A percentile compares a stretch with the other conserved stretches of the same genome.
Evolutionary conservation across 2,113 vertebrate genomes (phyloP).

Genomic region (Microcebus jonahi): DNA sequence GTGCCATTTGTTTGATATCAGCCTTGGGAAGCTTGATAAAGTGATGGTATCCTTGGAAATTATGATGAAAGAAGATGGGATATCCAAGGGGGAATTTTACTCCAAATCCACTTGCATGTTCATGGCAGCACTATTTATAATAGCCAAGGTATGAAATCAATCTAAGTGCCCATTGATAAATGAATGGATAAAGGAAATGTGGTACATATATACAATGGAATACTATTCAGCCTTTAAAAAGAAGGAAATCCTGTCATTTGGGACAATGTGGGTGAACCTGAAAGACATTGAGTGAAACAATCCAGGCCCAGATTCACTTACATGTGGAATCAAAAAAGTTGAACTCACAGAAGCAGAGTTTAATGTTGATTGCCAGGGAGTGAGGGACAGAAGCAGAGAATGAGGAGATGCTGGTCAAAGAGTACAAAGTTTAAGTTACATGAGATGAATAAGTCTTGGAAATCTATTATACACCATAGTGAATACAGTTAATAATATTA

Average conservation of each 20-base stretch:
- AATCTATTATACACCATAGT: background rate
- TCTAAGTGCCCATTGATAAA: background rate
- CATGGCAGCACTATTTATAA: background rate
- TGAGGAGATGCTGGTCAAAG: background rate
- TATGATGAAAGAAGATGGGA: background rate
- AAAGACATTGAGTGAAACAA: constrained; percentile 3
- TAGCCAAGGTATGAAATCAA: background rate
- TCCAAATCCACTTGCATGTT: background rate
- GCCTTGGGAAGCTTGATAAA: background rate
- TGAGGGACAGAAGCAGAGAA: background rate
- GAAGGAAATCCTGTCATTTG: background rate
- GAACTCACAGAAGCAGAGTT: background rate
- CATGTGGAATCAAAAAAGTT: background rate
- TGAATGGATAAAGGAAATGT: background rate
- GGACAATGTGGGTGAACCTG: background rate
- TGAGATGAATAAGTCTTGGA: background rate
- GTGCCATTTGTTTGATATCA: background rate
- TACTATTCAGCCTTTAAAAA: background rate
- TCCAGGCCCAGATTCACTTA: background rate
- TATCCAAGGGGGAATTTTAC: background rate
- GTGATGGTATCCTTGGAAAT: background rate
- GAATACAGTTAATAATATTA: background rate
- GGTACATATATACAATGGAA: background rate
- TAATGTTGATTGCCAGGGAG: background rate
- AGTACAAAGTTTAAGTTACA: background rate